Evolutionary conservation across 2,797 vertebrate genomes (phyloP).

Genomic region (Sebastes kiyomatsui): DNA sequence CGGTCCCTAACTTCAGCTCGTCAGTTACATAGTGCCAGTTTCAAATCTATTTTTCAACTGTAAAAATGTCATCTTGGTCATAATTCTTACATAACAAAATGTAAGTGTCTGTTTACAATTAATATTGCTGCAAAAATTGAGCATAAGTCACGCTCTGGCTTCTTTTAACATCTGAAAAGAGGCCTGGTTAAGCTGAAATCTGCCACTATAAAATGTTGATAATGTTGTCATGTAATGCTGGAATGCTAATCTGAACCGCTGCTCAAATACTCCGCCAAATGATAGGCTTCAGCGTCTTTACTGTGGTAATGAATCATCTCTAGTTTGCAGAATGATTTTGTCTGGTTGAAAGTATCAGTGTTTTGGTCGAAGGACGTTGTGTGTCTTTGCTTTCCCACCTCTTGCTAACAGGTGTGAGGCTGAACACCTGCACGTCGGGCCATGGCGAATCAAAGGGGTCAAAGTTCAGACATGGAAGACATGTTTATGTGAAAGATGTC

Average conservation of each 20-base stretch:
- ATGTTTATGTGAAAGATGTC: constrained; percentile 17
- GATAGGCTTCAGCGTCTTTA: neutral
- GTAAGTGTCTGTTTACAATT: no score
- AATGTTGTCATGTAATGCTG: neutral
- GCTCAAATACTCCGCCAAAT: neutral
- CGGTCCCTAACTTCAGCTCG: no score
- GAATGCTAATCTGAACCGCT: neutral
- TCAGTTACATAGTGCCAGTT: no score
- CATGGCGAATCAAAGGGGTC: constrained; percentile 49
- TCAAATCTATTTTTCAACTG: no score
- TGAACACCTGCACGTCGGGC: constrained; percentile 67
- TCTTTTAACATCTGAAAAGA: neutral
- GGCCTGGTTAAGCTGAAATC: neutral
- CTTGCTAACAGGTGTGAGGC: constrained; percentile 68
- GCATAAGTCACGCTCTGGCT: neutral
- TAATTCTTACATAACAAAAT: neutral
- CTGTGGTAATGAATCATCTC: neutral
- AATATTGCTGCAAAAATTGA: no score
- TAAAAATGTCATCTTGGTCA: neutral
- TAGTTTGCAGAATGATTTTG: no score
- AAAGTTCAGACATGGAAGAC: constrained; percentile 60
- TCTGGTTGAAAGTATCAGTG: neutral
- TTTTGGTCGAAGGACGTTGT: neutral
- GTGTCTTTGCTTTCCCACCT: neutral
- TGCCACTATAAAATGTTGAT: neutral